Base-by-base conservation (phyloP, 2,888 invertebrate genomes). In the Hirtodrosophila cameraria region DNA sequence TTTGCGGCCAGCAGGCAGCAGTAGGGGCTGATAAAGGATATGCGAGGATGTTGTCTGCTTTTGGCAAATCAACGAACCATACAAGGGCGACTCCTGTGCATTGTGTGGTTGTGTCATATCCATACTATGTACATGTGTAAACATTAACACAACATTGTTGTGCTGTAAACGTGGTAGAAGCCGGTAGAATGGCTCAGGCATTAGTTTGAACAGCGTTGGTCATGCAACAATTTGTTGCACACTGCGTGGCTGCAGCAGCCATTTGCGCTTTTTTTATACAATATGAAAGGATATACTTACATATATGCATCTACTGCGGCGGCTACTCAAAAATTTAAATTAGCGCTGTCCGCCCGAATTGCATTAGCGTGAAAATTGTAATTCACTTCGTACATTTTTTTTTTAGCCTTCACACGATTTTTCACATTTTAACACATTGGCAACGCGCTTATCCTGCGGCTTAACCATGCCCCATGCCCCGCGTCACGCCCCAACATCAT, bases 181-280 rank as follows among this genome's bases (percentile, higher is more conserved):
- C 16, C 28, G 46, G 15, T 36, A 31, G n/a, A n/a, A n/a, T n/a
- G n/a, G n/a, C 31, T 18, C 35, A 12, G 55, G 33, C 59, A 82
- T 78, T 76, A 72, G 81, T 70, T 59, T 39, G 60, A 38, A 57
- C 46, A 41, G 50, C 64, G 30, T 57, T 57, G 57, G 58, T 53
- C 66, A 42, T 82, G 80, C 84, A 86, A 79, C 86, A 82, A 87
- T 78, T 85, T 87, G 82, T 82, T 87, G 82, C 86, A 85, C 69
- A 53, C 71, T 55, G 15, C 49, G 49, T 41, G 12, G 16, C 31
- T 15, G 13, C 46, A 36, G 16, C 33, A 31, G 45, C 48, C 39
- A 30, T 59, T 41, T 82, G 72, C 75, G 58, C 75, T 57, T 77
- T 79, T 77, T 57, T 54, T 50, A 38, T 18, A 18, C 39, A 58